Evolutionary conservation across 2,888 invertebrate genomes (phyloP), one percentile per base, ranked within the genome.

Genomic region (Pyralis farinalis): DNA sequence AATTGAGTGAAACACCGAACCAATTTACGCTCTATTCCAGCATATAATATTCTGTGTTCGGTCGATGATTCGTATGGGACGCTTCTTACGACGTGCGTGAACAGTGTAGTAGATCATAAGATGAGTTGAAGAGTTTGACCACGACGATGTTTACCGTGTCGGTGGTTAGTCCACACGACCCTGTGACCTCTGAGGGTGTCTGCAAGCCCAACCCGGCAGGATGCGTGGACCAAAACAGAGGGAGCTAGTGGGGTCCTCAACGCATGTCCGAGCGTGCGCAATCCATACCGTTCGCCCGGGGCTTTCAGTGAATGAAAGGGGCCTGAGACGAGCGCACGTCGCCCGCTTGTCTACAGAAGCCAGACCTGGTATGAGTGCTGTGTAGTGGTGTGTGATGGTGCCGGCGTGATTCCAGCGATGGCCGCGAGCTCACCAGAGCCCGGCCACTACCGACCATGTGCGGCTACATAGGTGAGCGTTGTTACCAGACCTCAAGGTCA

Each of bases 221-320:
- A 70, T 70, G 74, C 67, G 73, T 69, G 68, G 63, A 60, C 61
- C 62, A 62, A 67, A 59, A 69, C 67, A 75, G 78, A 74, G 73
- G 78, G 74, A 76, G 75, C 75, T 68, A 66, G 70, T 60, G 66
- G 52, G 47, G 52, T 51, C 56, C 57, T 67, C 63, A 74, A 74
- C 72, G 74, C 74, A 76, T 67, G 76, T 71, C 77, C 71, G 83
- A 74, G 76, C 61, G 64, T 87, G 87, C 87, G 87, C 86, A 71
- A 37, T 71, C 45, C 42, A 46, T 42, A 40, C 55, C 43, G 45
- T 59, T 71, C 64, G 71, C 82, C 82, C 84, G 81, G 85, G 81
- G 74, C 67, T 65, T 66, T 65, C 84, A 88, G 88, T 88, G 85
- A 83, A 85, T 84, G 87, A 66, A 72, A 55, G 55, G 65, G 55